Percentiles rank a stretch among this genome's conserved stretches.
phyloP scores from a whole-genome alignment of 2,113 vertebrate genomes.

The Dasyornis broadbenti region DNA sequence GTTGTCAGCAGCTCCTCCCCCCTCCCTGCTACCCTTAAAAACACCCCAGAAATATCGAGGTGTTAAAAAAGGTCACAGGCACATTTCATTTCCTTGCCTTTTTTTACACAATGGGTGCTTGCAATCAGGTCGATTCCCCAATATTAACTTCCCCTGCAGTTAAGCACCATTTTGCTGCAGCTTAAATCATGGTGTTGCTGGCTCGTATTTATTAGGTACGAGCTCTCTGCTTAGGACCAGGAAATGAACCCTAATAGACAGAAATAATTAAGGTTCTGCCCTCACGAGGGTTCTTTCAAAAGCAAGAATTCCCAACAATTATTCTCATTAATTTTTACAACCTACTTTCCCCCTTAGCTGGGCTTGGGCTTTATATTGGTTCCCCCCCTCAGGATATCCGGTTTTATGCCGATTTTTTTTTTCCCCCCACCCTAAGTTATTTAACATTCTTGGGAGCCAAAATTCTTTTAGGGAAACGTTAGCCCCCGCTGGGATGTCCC shows the following conservation, averaged over 20 bases:
- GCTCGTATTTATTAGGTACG: conserved; percentile 72
- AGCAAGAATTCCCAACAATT: conserved; percentile 76
- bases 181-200: conserved; percentile 67
- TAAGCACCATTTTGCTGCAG: conserved; percentile 45
- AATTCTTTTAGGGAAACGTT: neutral
- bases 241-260: conserved; percentile 78
- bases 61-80: conserved; percentile 68
- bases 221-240: conserved; percentile 70
- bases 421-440: neutral
- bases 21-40: neutral
- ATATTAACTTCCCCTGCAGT: conserved; percentile 64
- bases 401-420: conserved; percentile 16
- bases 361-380: conserved; percentile 56
- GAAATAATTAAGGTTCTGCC: conserved; percentile 78
- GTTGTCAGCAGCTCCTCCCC: conserved; percentile 63
- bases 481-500: neutral
- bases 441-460: neutral
- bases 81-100: conserved; percentile 55
- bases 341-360: conserved; percentile 58
- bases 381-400: conserved; percentile 44
- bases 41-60: conserved; percentile 66
- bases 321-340: conserved; percentile 82
- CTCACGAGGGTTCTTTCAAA: conserved; percentile 59
- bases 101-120: conserved; percentile 67
- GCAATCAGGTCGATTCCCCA: conserved; percentile 13